These are phyloP conservation scores for Ctenoplectra terminalis DNA, from an alignment of 1,140 invertebrate genomes.

Conservation along the genomic window DNA sequence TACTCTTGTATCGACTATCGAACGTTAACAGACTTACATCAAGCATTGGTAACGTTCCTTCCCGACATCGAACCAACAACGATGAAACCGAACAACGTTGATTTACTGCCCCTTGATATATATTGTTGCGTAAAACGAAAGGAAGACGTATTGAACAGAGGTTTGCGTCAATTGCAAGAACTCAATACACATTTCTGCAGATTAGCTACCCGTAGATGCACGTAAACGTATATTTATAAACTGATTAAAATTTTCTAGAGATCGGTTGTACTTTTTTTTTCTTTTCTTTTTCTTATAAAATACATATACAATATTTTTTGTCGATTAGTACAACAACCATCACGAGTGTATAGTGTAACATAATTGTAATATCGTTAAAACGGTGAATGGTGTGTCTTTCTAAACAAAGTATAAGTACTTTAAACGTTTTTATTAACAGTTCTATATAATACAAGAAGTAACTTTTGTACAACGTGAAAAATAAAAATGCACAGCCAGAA, in stretches of 20 bases:
- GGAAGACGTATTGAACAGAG: slow-evolving; percentile 64
- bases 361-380: background rate
- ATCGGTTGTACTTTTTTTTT: no score
- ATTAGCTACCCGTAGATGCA: slow-evolving; percentile 61
- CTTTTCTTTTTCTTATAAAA: background rate
- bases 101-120: slow-evolving; percentile 71
- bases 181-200: slow-evolving; percentile 73
- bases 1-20: slow-evolving; percentile 53
- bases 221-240: slow-evolving; percentile 28
- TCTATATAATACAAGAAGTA: slow-evolving; percentile 35
- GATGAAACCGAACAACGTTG: background rate
- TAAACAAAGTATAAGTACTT: background rate
- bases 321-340: background rate
- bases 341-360: background rate
- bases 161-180: slow-evolving; percentile 76
- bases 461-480: slow-evolving; percentile 53
- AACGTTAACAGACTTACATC: slow-evolving; percentile 64
- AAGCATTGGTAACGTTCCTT: slow-evolving; percentile 69
- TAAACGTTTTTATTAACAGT: slow-evolving; percentile 45
- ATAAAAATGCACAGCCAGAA: slow-evolving; percentile 61
- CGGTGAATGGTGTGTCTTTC: background rate
- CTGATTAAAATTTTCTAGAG: background rate
- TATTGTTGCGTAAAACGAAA: slow-evolving; percentile 75
- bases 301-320: background rate
- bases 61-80: slow-evolving; percentile 29